These are phyloP conservation scores for Motacilla alba DNA, from an alignment of 2,113 vertebrate species.

Conservation along the genomic window DNA sequence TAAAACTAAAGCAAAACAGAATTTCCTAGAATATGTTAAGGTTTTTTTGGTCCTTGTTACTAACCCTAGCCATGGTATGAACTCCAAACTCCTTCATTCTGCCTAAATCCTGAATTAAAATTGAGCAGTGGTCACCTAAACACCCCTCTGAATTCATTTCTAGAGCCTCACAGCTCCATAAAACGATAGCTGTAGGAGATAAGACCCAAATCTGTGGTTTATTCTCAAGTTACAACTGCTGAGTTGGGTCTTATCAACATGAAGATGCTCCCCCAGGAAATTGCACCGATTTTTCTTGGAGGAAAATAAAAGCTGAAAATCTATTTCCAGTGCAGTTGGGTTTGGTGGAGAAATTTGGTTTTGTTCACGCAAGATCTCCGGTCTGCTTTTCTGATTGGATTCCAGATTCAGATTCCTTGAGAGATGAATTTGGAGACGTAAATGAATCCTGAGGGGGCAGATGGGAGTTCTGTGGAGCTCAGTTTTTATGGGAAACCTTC, in stretches of 20 bases:
- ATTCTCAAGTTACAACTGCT: not conserved
- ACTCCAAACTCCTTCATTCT: not conserved
- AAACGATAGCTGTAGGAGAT: not conserved
- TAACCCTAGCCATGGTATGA: not conserved
- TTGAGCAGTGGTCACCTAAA: not conserved
- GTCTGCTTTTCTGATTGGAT: not conserved
- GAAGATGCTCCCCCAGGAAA: not conserved
- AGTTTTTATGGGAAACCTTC: not conserved
- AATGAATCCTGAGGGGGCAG: not conserved
- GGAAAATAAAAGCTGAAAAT: not conserved
- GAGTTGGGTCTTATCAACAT: not conserved
- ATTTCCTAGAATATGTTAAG: not conserved
- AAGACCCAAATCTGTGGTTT: not conserved
- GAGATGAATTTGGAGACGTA: not conserved
- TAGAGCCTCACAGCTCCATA: not conserved
- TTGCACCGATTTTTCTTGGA: not conserved
- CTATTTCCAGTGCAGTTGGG: not conserved
- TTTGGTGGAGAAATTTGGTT: not conserved
- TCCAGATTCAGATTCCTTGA: not conserved
- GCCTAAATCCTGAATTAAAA: not conserved
- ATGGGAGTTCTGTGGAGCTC: not conserved
- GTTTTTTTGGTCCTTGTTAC: not conserved
- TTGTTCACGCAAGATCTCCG: not conserved
- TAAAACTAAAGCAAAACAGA: not conserved
- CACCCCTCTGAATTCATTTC: not conserved